These are phyloP conservation scores for Empidonax traillii DNA, from an alignment of 2,113 vertebrate species.

Conservation along the genomic window DNA sequence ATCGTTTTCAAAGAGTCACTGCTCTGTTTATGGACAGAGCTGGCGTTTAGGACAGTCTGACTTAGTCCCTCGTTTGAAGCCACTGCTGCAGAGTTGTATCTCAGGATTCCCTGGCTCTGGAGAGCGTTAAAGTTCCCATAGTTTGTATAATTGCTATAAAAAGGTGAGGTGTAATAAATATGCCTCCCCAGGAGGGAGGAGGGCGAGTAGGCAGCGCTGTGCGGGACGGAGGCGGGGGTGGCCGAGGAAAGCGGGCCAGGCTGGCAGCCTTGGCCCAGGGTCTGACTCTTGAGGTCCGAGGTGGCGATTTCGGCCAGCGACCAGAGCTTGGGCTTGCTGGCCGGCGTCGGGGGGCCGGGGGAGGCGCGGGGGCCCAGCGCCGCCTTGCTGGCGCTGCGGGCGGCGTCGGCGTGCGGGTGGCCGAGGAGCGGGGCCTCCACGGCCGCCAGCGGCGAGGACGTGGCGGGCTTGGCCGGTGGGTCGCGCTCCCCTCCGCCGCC, in stretches of 20 bases:
- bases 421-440: constrained; percentile 86
- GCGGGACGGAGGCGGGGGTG: constrained; percentile 79
- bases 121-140: constrained; percentile 96
- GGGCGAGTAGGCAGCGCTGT: constrained; percentile 86
- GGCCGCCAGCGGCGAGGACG: constrained; percentile 88
- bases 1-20: constrained; percentile 87
- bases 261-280: constrained; percentile 77
- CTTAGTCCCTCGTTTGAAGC: constrained; percentile 84
- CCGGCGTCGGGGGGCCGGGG: constrained; percentile 79
- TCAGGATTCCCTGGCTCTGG: constrained; percentile 93
- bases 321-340: constrained; percentile 94
- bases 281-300: constrained; percentile 92
- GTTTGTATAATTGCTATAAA: constrained; percentile 98
- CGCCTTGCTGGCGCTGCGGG: constrained; percentile 77
- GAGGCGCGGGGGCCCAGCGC: constrained; percentile 82
- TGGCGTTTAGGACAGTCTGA: constrained; percentile 77
- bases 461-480: constrained; percentile 82
- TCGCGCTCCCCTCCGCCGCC: constrained; percentile 65
- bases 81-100: constrained; percentile 86
- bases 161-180: constrained; percentile 97
- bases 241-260: constrained; percentile 79
- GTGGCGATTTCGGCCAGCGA: constrained; percentile 98
- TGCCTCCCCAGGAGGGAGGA: constrained; percentile 93
- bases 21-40: constrained; percentile 82
- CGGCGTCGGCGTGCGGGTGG: constrained; percentile 81